A percentile compares a stretch with the other conserved stretches of the same genome.
These are phyloP conservation scores for Sebastes matsubarae DNA, from an alignment of 2,797 vertebrate species.

Conservation along the genomic window DNA sequence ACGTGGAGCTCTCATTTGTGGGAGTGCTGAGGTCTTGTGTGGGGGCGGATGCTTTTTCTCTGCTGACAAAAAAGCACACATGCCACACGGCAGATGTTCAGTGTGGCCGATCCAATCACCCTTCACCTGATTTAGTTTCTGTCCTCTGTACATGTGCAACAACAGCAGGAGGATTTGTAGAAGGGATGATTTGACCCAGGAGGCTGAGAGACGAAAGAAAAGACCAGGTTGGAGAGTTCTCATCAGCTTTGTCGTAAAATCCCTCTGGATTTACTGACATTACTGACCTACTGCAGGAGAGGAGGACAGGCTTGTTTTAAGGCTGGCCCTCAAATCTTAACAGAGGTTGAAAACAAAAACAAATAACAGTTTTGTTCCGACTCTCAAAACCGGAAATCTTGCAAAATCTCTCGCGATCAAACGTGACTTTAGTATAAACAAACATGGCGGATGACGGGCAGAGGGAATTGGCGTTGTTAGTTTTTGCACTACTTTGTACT, in stretches of 20 bases:
- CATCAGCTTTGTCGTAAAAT: slow-evolving; percentile 1
- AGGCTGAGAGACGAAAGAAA: neutral
- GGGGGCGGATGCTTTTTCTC: slow-evolving; percentile 12
- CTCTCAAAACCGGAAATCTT: too few species aligned
- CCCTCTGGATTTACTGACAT: neutral
- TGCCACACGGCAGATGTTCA: slow-evolving; percentile 39
- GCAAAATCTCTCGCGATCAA: too few species aligned
- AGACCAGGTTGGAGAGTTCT: neutral
- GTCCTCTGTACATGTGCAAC: slow-evolving; percentile 17
- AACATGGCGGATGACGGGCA: too few species aligned
- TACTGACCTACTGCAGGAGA: neutral
- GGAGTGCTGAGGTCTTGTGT: neutral
- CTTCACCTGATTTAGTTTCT: slow-evolving; percentile 26
- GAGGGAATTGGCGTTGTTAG: fast-evolving
- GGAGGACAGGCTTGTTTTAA: neutral
- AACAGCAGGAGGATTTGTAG: neutral
- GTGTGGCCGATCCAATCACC: neutral
- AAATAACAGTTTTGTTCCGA: too few species aligned
- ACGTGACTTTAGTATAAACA: too few species aligned
- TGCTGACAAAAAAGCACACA: neutral
- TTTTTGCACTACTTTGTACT: too few species aligned
- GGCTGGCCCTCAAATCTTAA: neutral
- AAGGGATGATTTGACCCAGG: slow-evolving; percentile 6
- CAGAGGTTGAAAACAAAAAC: too few species aligned
- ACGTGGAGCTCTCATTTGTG: slow-evolving; percentile 26